Percentiles rank a stretch among this genome's conserved stretches.
These are phyloP conservation scores for Lithobates sylvaticus DNA, from an alignment of 2,797 vertebrate species.

Conservation along the genomic window DNA sequence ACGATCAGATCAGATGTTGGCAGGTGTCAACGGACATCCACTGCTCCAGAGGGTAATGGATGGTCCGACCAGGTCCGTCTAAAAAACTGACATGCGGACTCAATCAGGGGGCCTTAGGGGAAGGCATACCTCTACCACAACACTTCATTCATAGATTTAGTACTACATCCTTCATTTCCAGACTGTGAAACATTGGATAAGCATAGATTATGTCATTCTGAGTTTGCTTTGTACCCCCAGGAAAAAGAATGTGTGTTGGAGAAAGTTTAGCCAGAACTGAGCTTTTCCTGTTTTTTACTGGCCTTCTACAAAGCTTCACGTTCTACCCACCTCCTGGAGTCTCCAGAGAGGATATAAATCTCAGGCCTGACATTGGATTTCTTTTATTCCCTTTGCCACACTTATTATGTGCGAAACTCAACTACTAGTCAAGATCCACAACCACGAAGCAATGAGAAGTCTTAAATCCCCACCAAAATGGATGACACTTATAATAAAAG, in stretches of 20 bases:
- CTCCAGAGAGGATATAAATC: conserved; percentile 72
- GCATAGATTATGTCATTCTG: background rate
- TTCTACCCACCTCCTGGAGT: conserved; percentile 71
- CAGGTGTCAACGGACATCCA: too few relatives aligned
- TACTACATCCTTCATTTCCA: too few relatives aligned
- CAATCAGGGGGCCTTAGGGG: too few relatives aligned
- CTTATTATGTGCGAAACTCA: conserved; percentile 64
- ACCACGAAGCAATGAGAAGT: background rate
- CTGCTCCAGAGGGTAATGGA: too few relatives aligned
- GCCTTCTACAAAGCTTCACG: conserved; percentile 74
- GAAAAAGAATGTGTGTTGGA: conserved; percentile 72
- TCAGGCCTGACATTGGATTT: conserved; percentile 69
- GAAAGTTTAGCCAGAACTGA: conserved; percentile 78
- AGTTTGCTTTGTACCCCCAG: conserved; percentile 57
- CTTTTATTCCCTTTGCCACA: conserved; percentile 70
- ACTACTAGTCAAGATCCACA: background rate
- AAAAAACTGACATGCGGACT: too few relatives aligned
- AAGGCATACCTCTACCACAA: too few relatives aligned
- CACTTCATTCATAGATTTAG: too few relatives aligned
- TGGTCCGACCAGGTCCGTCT: too few relatives aligned
- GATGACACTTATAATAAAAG: too few relatives aligned
- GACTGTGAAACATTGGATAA: too few relatives aligned
- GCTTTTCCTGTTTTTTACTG: conserved; percentile 78
- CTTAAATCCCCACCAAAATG: too few relatives aligned
- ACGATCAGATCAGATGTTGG: too few relatives aligned